Base-by-base conservation (phyloP, 2,797 vertebrate species). In the Anabacerthia variegaticeps region DNA sequence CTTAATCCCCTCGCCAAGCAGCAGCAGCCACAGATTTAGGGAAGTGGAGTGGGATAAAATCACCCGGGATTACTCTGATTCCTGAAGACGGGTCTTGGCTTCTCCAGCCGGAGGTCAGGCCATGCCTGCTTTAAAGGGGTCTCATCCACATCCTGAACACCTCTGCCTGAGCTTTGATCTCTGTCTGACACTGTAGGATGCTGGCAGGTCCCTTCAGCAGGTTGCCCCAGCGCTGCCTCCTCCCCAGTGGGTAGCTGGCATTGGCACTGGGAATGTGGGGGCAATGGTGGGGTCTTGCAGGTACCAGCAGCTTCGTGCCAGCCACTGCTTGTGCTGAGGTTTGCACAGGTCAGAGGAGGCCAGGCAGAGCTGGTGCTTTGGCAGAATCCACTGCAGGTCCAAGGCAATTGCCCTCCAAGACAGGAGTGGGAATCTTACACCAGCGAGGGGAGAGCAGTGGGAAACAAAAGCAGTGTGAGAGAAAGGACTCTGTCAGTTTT, bases 1-100 rank as follows among this genome's bases (percentile, higher is more conserved):
- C 93, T 97, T 98, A 98, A 98, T 98, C 98, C 96, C 82, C 84
- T 46, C 21, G 13, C 77, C 68, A 58, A 91, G 96, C 95, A 95
- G 96, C 94, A 94, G 88, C 97, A 69, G 95, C 87, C 81, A 8
- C 95, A 96, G 97, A 97, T 98, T 96, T 97, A 97, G 87, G 96
- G 98, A 96, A 96, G 92, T 93, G 92, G 93, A 95, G 95, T 93
- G 97, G 95, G 97, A 98, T 97, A 94, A 98, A 98, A 98, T 98
- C 98, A 98, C 98, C 98, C 97, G 89, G 98, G 99, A 99, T 99
- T 99, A 98, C 92, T 98, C 98, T 97, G 96, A 98, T 98, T 98
- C 98, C 97, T 97, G 97, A 97, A 98, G 98, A 98, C 92, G 97
- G 98, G 96, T 86, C 97, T 94, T n/a, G 34, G 85, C 78, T 92